Conservation (phyloP, 2,113 vertebrate genomes). For the Garra rufa region DNA sequence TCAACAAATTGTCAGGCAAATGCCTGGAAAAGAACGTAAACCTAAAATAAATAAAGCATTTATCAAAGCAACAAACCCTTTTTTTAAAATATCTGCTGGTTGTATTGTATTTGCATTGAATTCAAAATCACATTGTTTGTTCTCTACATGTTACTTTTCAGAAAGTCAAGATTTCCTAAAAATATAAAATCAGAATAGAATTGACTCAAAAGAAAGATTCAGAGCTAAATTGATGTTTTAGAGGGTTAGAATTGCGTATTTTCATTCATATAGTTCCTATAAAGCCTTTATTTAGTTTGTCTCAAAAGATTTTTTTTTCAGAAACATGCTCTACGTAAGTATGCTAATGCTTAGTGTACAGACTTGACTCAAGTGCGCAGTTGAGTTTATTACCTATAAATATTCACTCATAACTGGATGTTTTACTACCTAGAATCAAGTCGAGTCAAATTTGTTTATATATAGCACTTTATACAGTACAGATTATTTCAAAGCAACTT, state of each 20-base stretch:
- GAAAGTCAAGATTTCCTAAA: neutral
- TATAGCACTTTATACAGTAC: too few relatives aligned
- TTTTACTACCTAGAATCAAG: neutral
- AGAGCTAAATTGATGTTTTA: neutral
- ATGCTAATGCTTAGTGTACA: neutral
- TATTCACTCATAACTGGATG: neutral
- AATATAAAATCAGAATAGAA: neutral
- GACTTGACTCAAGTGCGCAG: neutral
- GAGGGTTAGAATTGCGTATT: neutral
- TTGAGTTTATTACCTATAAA: neutral
- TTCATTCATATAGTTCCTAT: neutral
- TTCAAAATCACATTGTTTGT: too few relatives aligned
- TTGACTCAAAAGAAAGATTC: neutral
- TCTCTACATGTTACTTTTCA: neutral
- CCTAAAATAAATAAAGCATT: neutral
- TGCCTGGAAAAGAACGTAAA: neutral
- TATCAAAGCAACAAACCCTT: too few relatives aligned
- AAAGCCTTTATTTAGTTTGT: too few relatives aligned
- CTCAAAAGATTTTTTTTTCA: too few relatives aligned
- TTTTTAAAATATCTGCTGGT: too few relatives aligned
- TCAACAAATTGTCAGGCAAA: neutral
- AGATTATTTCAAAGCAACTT: too few relatives aligned
- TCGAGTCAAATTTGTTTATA: too few relatives aligned
- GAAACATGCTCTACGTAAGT: neutral
- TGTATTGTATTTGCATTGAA: too few relatives aligned